Evolutionary conservation across 2,888 invertebrate species (phyloP), one percentile per base, ranked within the genome.

Genomic region (Metacarcinus magister): DNA sequence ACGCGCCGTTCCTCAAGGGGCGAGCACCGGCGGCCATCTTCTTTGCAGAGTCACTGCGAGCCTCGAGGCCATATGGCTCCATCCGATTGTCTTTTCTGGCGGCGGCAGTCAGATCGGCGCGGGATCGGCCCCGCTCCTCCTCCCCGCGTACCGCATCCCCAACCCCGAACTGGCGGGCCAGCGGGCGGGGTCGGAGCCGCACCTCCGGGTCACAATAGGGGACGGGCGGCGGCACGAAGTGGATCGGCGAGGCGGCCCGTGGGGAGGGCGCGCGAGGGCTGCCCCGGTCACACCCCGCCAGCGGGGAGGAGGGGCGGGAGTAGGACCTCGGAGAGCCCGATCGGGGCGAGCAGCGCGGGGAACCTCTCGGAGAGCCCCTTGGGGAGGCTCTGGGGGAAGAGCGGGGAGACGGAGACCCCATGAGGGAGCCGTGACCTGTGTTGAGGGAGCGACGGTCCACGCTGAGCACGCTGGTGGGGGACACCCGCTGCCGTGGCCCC

Each of bases 251-350:
- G 10, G 95, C 93, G 39, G 95, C 93, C 4, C 95, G 43, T 39
- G 95, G 95, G 19, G 95, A 95, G 44, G 95, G 95, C n/a, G 93
- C 95, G 54, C 95, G 60, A 39, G 91, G 90, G 46, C 96, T 93
- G n/a, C 93, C 94, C 32, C 95, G 94, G 19, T 95, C 96, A 19
- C 89, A 48, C 32, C 95, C 94, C 43, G 95, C 95, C 93, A 95
- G 82, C 32, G 96, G 96, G 4, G 96, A 96, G 44, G 95, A 95
- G n/a, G 95, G 93, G 23, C 95, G 95, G 39, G 95, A 95, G 46
- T 90, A 91, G 23, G 96, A 94, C 95, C 95, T 89, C 46, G 95
- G 95, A n/a, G 95, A 95, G n/a, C 89, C 89, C 75, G 75, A 75
- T 19, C 95, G n/a, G 13, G 95, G 95, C 0, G 95, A 95, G 39